phyloP scores from a whole-genome alignment of 2,797 vertebrate species.

The Brachyalestes nurse region DNA sequence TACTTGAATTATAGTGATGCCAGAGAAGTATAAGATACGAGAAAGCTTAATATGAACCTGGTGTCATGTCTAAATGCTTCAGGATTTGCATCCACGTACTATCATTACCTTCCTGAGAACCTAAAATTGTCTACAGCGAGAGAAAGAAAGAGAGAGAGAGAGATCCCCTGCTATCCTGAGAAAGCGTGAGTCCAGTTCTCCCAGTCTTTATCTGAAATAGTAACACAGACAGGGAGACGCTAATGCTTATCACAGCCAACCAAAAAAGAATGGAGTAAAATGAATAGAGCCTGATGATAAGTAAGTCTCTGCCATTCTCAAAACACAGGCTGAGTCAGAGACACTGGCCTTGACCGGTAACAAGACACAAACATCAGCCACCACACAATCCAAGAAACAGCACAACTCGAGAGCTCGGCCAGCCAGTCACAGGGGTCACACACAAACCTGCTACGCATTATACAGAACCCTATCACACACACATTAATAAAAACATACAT shows the following conservation, averaged over 20 bases:
- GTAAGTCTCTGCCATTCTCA: slow-evolving; percentile 76
- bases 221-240: slow-evolving; percentile 78
- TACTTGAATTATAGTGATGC: slow-evolving; percentile 3
- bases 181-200: slow-evolving; percentile 49
- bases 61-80: neutral
- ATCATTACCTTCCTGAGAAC: neutral
- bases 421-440: slow-evolving; percentile 2
- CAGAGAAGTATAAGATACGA: neutral
- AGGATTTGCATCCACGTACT: neutral
- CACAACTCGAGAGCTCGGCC: neutral
- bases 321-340: slow-evolving; percentile 76
- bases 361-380: slow-evolving; percentile 65
- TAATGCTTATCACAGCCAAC: slow-evolving; percentile 73
- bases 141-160: slow-evolving; percentile 17
- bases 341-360: slow-evolving; percentile 74
- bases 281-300: slow-evolving; percentile 68
- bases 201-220: slow-evolving; percentile 72
- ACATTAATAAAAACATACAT: too few species aligned
- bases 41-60: neutral
- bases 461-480: neutral
- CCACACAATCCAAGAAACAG: slow-evolving; percentile 30
- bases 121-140: neutral
- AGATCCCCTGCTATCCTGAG: neutral
- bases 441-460: neutral
- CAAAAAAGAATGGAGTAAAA: slow-evolving; percentile 76